These are phyloP conservation scores for Nanorana parkeri DNA, from an alignment of 2,113 vertebrate genomes.

Conservation along the genomic window DNA sequence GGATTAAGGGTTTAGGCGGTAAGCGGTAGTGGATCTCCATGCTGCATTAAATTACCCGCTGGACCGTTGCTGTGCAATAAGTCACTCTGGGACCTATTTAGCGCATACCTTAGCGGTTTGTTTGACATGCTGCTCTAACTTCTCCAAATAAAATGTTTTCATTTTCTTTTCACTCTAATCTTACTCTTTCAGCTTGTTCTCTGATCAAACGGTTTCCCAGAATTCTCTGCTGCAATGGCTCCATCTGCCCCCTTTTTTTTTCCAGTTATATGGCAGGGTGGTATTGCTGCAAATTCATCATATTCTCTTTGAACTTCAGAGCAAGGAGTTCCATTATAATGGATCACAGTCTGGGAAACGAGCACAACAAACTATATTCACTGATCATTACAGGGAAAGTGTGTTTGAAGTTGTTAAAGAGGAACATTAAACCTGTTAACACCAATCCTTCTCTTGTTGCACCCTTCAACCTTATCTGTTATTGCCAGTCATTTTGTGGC, in stretches of 20 bases:
- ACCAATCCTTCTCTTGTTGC: conserved; percentile 10
- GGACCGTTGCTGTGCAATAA: not conserved
- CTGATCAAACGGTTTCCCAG: conserved; percentile 2
- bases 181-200: not conserved
- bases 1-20: not conserved
- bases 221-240: not conserved
- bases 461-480: not conserved
- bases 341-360: conserved; percentile 2
- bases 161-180: not conserved
- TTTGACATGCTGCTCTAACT: not conserved
- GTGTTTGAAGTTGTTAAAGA: conserved; percentile 6
- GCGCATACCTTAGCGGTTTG: not conserved
- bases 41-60: not conserved
- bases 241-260: not conserved
- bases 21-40: not conserved
- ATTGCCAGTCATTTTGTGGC: not conserved
- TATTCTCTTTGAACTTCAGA: conserved; percentile 33
- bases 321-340: conserved; percentile 32
- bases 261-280: not conserved
- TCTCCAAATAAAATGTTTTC: not conserved
- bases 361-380: conserved; percentile 33
- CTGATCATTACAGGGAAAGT: conserved; percentile 22
- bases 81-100: not conserved
- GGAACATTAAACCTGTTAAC: conserved; percentile 9
- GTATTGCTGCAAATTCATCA: conserved; percentile 28